A percentile compares a stretch with the other conserved stretches of the same genome.
These are phyloP conservation scores for Ceratosolen fusciceps DNA, from an alignment of 1,140 invertebrate genomes.

Conservation along the genomic window DNA sequence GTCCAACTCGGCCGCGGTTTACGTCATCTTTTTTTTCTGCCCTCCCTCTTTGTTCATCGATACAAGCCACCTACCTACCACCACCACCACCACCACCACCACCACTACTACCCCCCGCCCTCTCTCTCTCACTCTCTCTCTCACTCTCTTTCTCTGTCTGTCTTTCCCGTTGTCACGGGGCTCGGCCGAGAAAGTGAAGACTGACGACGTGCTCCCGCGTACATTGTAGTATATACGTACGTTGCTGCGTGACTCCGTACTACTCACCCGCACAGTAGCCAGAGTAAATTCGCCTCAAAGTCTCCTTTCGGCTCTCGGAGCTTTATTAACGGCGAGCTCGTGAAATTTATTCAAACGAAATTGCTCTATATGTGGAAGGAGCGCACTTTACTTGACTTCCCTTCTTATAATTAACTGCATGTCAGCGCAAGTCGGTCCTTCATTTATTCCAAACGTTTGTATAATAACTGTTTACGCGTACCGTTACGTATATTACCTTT, in stretches of 20 bases:
- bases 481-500: slow-evolving; percentile 13
- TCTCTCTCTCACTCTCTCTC: neutral
- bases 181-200: neutral
- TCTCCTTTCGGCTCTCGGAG: neutral
- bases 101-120: neutral
- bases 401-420: slow-evolving; percentile 16
- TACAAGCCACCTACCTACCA: no score
- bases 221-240: neutral
- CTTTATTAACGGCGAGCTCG: slow-evolving; percentile 32
- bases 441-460: slow-evolving; percentile 17
- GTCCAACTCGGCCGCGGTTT: no score
- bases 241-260: neutral
- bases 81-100: no score
- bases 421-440: neutral
- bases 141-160: neutral
- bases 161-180: neutral
- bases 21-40: no score
- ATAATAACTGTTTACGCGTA: slow-evolving; percentile 9
- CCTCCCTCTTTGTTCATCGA: no score
- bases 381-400: slow-evolving; percentile 9
- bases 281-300: slow-evolving; percentile 6
- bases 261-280: slow-evolving; percentile 2
- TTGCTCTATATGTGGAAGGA: neutral
- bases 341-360: slow-evolving; percentile 14
- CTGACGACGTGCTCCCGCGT: slow-evolving; percentile 5